Conservation (phyloP, 1,140 invertebrate species). For the Nixonia krombeini region DNA sequence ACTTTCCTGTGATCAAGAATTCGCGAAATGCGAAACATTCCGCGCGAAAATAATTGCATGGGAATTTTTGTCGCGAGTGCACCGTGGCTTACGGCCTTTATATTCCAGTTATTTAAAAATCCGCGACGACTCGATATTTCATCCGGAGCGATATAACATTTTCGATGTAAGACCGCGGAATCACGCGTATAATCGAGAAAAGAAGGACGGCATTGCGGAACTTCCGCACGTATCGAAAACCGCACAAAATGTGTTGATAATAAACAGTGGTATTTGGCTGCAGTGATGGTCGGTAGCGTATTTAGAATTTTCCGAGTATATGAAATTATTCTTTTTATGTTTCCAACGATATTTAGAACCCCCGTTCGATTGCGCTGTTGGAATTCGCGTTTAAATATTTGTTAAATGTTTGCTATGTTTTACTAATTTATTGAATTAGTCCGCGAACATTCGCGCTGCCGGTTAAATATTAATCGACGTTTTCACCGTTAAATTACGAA, state of each 20-base stretch:
- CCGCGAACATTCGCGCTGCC: conserved; percentile 37
- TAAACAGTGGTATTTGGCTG: conserved; percentile 48
- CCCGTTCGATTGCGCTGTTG: conserved; percentile 44
- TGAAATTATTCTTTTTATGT: conserved; percentile 35
- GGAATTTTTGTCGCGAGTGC: no score
- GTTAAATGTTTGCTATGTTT: conserved; percentile 47
- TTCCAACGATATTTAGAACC: conserved; percentile 46
- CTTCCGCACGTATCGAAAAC: conserved; percentile 48
- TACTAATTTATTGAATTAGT: conserved; percentile 48
- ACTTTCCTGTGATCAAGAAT: neutral
- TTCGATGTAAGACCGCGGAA: conserved; percentile 32
- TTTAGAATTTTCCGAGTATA: conserved; percentile 50
- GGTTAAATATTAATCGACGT: neutral
- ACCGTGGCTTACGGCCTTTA: no score
- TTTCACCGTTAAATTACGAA: neutral
- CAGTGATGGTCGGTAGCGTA: conserved; percentile 45
- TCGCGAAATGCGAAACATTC: neutral
- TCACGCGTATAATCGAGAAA: conserved; percentile 42
- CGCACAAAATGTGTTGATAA: conserved; percentile 50
- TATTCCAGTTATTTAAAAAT: neutral
- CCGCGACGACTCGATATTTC: neutral
- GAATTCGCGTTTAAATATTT: conserved; percentile 53
- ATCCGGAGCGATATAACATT: conserved; percentile 23
- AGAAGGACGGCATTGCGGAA: conserved; percentile 44
- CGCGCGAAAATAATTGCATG: neutral